Percentiles rank a stretch among this genome's conserved stretches.
phyloP scores from a whole-genome alignment of 2,888 invertebrate species.

The Cheilosia variabilis region DNA sequence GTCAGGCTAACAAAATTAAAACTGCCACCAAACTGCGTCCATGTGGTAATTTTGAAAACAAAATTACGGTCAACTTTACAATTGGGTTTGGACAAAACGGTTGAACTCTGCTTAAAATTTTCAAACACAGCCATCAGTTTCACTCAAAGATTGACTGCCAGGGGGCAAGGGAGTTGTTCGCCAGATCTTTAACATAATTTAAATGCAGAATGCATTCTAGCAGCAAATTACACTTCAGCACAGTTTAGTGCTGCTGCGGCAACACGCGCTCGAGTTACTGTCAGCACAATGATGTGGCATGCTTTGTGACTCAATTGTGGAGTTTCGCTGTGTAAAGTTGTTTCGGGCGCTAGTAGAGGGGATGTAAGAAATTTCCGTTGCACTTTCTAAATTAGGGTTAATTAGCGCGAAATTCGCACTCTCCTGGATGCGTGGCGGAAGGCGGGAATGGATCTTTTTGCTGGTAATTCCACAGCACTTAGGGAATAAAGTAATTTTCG shows the following conservation, averaged over 20 bases:
- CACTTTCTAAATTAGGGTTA: conserved; percentile 20
- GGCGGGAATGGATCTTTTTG: neutral
- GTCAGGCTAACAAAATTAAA: neutral
- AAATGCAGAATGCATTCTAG: conserved; percentile 55
- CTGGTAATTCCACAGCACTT: neutral
- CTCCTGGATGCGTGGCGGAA: neutral
- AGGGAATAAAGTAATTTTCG: too few species aligned
- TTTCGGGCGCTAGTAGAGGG: neutral
- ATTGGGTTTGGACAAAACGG: neutral
- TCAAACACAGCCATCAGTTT: neutral
- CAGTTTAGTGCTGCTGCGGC: conserved; percentile 12
- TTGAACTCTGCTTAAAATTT: neutral
- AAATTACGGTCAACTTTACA: conserved; percentile 4
- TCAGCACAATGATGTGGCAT: conserved; percentile 15
- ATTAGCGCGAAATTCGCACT: conserved; percentile 21
- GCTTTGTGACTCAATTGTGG: conserved; percentile 15
- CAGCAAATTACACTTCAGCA: conserved; percentile 46
- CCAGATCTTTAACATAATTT: conserved; percentile 15
- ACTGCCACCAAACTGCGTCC: neutral
- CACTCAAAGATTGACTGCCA: neutral
- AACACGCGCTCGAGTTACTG: conserved; percentile 17
- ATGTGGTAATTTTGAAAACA: neutral
- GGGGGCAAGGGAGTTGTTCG: neutral
- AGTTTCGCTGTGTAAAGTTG: neutral
- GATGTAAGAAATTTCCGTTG: conserved; percentile 12